Percentiles rank a stretch among this genome's conserved stretches.
phyloP scores from a whole-genome alignment of 2,113 vertebrate species.

The Cervus canadensis region DNA sequence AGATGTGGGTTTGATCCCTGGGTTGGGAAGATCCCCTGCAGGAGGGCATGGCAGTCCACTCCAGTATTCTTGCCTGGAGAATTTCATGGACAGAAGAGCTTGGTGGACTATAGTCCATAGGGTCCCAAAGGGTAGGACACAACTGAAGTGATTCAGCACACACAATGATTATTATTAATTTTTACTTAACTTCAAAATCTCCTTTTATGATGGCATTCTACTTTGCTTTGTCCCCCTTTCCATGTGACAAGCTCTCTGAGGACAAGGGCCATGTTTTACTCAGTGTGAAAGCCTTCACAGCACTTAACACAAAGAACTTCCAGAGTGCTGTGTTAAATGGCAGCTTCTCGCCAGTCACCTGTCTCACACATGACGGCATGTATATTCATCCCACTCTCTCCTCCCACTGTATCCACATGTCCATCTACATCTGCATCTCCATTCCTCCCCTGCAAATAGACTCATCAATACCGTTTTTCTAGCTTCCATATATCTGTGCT shows the following conservation, averaged over 20 bases:
- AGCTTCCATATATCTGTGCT: neutral
- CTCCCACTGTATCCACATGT: neutral
- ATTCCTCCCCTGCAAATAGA: neutral
- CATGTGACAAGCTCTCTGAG: neutral
- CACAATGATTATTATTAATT: neutral
- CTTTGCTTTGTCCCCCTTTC: neutral
- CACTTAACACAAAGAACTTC: neutral
- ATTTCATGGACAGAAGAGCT: neutral
- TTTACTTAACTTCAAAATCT: neutral
- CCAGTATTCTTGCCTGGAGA: neutral
- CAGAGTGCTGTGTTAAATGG: neutral
- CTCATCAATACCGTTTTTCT: neutral
- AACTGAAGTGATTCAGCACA: neutral
- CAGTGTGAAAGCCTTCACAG: neutral
- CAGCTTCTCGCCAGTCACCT: fast-evolving
- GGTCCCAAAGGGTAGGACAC: neutral
- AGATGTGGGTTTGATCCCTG: neutral
- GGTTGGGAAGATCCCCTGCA: neutral
- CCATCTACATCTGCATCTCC: neutral
- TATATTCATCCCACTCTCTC: neutral
- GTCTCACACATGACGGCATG: neutral
- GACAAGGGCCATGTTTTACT: neutral
- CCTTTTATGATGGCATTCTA: neutral
- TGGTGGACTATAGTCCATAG: fast-evolving
- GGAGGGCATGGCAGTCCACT: neutral